A percentile compares a stretch with the other conserved stretches of the same genome.
phyloP scores from a whole-genome alignment of 64 coral and sea anemone species.

The Porites australiensis region DNA sequence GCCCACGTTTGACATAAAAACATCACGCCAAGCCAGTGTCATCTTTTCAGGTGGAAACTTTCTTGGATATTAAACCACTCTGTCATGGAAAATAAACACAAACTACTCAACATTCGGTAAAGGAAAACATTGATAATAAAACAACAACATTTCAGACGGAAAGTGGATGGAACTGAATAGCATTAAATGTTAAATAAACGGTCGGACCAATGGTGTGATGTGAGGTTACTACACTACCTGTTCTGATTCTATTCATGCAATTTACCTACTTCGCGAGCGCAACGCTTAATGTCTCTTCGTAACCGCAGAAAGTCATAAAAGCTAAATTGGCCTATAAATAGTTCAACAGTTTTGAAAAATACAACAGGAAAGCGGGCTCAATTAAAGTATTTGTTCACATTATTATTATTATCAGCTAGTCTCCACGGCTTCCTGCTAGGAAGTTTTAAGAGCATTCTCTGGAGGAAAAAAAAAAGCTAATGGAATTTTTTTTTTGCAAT shows the following conservation, averaged over 20 bases:
- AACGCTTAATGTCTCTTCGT: neutral
- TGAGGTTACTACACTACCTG: neutral
- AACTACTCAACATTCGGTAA: neutral
- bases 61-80: neutral
- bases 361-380: neutral
- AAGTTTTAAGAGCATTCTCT: neutral
- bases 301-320: constrained; percentile 19
- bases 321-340: constrained; percentile 20
- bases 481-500: neutral
- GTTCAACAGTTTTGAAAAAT: constrained; percentile 1
- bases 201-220: neutral
- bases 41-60: neutral
- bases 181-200: neutral
- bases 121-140: neutral
- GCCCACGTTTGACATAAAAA: neutral
- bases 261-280: neutral
- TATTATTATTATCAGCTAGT: neutral
- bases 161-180: neutral
- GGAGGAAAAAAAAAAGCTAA: neutral
- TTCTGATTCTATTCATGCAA: neutral
- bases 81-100: constrained; percentile 17
- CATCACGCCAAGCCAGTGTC: neutral
- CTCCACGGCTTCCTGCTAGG: neutral
- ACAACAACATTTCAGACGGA: neutral
- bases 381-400: neutral